Percentiles rank a stretch among this genome's conserved stretches.
These are phyloP conservation scores for Colossoma macropomum DNA, from an alignment of 2,113 vertebrate species.

Conservation along the genomic window DNA sequence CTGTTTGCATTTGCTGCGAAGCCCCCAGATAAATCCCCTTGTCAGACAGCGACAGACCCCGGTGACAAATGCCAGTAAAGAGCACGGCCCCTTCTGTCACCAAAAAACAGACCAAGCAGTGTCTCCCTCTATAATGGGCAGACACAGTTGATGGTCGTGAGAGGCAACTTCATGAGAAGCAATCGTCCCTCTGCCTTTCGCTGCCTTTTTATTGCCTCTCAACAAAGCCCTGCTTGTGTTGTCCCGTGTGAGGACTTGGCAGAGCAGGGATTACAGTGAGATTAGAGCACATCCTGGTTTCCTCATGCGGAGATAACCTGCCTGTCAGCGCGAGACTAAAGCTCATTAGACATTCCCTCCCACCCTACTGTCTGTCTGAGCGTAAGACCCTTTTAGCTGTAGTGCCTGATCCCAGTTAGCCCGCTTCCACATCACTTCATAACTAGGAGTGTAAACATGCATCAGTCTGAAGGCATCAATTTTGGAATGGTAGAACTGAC, in stretches of 20 bases:
- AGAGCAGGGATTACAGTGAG: slow-evolving; percentile 23
- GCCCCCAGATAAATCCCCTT: not conserved
- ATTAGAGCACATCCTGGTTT: slow-evolving; percentile 28
- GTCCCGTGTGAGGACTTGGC: not conserved
- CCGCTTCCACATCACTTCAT: not conserved
- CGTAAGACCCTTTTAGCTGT: not conserved
- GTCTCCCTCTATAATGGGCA: not conserved
- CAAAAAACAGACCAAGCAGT: not conserved
- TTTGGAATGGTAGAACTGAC: too few relatives aligned
- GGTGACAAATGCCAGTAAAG: not conserved
- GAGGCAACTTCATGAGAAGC: not conserved
- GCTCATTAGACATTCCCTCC: slow-evolving; percentile 26
- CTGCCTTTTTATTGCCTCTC: not conserved
- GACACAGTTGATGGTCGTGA: not conserved
- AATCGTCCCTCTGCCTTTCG: not conserved
- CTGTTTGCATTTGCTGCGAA: not conserved
- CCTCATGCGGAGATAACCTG: slow-evolving; percentile 2
- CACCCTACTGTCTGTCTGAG: not conserved
- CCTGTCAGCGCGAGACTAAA: slow-evolving; percentile 1
- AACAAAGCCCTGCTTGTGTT: not conserved
- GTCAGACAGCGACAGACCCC: not conserved
- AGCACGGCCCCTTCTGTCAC: not conserved
- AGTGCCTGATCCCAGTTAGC: not conserved
- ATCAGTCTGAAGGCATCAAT: not conserved
- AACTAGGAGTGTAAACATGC: not conserved